These are phyloP conservation scores for Perca flavescens DNA, from an alignment of 2,113 vertebrate genomes.

Conservation along the genomic window DNA sequence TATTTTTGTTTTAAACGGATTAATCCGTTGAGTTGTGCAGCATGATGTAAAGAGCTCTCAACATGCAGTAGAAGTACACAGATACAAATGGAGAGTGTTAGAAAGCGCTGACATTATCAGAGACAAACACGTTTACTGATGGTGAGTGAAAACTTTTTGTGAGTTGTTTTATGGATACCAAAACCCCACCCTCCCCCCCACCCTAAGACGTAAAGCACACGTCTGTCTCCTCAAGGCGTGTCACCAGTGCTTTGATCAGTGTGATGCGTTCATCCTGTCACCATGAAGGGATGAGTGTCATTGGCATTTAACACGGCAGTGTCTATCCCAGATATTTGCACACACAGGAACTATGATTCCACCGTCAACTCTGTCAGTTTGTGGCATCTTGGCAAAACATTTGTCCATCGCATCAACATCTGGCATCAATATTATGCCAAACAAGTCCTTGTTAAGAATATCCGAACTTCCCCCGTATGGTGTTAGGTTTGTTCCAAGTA, in stretches of 20 bases:
- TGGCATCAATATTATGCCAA: conserved; percentile 42
- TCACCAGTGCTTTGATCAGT: conserved; percentile 70
- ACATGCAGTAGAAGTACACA: background rate
- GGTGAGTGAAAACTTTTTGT: conserved; percentile 48
- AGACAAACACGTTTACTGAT: conserved; percentile 55
- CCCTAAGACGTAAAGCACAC: conserved; percentile 43
- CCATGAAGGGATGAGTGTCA: conserved; percentile 78
- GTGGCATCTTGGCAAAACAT: conserved; percentile 67
- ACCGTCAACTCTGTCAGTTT: conserved; percentile 30
- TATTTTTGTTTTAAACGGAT: background rate
- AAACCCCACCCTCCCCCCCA: conserved; percentile 27
- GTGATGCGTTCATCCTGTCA: conserved; percentile 66
- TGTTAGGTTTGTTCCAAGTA: conserved; percentile 15
- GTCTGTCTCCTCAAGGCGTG: conserved; percentile 69
- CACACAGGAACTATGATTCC: conserved; percentile 15
- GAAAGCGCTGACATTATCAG: conserved; percentile 63
- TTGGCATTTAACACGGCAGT: conserved; percentile 65
- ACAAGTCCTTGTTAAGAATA: conserved; percentile 23
- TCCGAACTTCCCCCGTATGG: conserved; percentile 18
- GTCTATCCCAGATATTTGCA: conserved; percentile 27
- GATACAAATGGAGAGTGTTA: background rate
- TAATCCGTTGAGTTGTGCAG: background rate
- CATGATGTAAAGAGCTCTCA: background rate
- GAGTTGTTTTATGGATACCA: conserved; percentile 41
- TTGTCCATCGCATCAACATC: conserved; percentile 47